A percentile compares a stretch with the other conserved stretches of the same genome.
Conservation (phyloP, 2,888 invertebrate genomes). For the Cheilosia soror region DNA sequence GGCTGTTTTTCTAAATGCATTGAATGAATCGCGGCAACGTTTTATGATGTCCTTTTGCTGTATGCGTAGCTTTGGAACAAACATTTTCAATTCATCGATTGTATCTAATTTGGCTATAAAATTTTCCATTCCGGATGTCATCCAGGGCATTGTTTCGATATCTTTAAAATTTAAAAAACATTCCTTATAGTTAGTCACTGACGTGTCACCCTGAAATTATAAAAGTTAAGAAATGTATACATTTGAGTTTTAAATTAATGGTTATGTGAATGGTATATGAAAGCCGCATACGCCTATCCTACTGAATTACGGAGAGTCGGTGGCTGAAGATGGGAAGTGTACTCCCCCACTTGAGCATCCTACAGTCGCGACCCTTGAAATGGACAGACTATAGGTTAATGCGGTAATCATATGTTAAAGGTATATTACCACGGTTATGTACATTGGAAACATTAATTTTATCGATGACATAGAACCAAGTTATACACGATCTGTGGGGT, state of each 20-base stretch:
- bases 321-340: too few species aligned
- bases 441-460: too few species aligned
- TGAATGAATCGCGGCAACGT: conserved; percentile 30
- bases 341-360: too few species aligned
- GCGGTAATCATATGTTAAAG: too few species aligned
- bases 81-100: conserved; percentile 67
- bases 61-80: conserved; percentile 76
- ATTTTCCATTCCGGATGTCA: conserved; percentile 64
- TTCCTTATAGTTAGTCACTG: conserved; percentile 27
- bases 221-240: background rate
- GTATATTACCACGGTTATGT: too few species aligned
- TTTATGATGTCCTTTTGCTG: conserved; percentile 59
- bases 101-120: conserved; percentile 75
- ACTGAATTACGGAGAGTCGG: too few species aligned
- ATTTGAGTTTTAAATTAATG: background rate
- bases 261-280: too few species aligned
- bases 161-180: conserved; percentile 29
- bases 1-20: conserved; percentile 4
- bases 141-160: conserved; percentile 22
- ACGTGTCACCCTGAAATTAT: conserved; percentile 54
- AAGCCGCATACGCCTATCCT: too few species aligned
- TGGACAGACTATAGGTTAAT: too few species aligned
- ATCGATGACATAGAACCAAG: too few species aligned
- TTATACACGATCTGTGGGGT: too few species aligned
- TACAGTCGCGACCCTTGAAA: too few species aligned